Conservation (phyloP, 37 sponge, comb jelly and placozoan species). For the Chondrilla cf. caribensis region DNA sequence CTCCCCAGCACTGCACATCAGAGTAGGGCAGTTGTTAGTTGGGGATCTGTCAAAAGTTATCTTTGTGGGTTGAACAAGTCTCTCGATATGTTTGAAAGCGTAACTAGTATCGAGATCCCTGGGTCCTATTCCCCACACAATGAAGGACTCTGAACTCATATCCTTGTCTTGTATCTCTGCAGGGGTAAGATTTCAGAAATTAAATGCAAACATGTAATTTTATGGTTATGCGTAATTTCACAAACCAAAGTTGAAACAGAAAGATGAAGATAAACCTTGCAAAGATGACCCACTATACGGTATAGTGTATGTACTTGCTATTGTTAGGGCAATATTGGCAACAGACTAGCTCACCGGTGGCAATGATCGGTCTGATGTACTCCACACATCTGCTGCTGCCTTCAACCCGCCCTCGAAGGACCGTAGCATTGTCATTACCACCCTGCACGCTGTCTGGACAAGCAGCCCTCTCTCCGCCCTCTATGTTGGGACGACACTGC, state of each 20-base stretch:
- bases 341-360: not conserved
- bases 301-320: too few species aligned
- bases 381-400: conserved; percentile 14
- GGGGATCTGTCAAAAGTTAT: not conserved
- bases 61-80: not conserved
- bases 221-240: too few species aligned
- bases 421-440: conserved; percentile 2
- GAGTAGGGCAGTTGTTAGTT: not conserved
- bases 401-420: not conserved
- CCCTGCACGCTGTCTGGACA: conserved; percentile 9
- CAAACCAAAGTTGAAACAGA: too few species aligned
- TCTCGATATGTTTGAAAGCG: not conserved
- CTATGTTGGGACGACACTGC: not conserved
- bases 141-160: conserved; percentile 21
- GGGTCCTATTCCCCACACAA: conserved; percentile 63
- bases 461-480: not conserved
- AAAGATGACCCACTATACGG: too few species aligned
- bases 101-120: not conserved
- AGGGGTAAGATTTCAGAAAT: not conserved
- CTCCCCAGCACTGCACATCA: not conserved
- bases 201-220: too few species aligned
- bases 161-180: not conserved
- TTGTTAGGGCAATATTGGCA: not conserved
- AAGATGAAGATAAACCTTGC: too few species aligned
- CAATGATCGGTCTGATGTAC: conserved; percentile 9